Base-by-base conservation (phyloP, 64 coral and sea anemone genomes). In the Porites australiensis region DNA sequence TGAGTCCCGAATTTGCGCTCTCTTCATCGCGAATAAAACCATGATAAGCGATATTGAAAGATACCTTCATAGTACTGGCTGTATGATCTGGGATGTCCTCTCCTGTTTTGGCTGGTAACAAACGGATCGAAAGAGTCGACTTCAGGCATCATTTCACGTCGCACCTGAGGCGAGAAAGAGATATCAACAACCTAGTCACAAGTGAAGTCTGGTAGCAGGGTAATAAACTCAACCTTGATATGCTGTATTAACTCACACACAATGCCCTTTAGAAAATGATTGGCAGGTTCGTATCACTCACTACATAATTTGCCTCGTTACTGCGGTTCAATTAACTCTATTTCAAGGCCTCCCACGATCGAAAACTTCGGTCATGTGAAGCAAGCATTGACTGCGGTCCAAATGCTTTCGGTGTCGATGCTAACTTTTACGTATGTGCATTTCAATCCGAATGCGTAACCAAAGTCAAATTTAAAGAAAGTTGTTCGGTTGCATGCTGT, bases 91-190 rank as follows among this genome's bases (percentile, higher is more conserved):
- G 61, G 63, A 65, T 65, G 63, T 12, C 45, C 44, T 18, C 47
- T 46, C 69, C 81, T 45, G 45, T 50, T 84, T 11, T 68, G 44
- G 81, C 45, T 84, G 13, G 81, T 44, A 51, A 52, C 37, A 68
- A 84, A 50, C 46, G 81, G 81, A 47, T 68, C n/a, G 44, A 84
- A 48, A 45, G 46, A 68, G 2, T 84, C 81, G 19, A 84, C 81
- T 84, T 68, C 81, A 66, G 81, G 62, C 63, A 84, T 84, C 81
- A 84, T 84, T 68, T 84, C 81, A 84, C 63, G 62, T 46, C 81
- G 62, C 44, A 84, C 81, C 81, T 84, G 50, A 51, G 19, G 47
- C 81, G 47, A 84, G 63, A 45, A 84, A 51, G 50, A 44, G 8
- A 50, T 48, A 84, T 50, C 44, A 19, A 83, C 22, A 64, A 2